A percentile compares a stretch with the other conserved stretches of the same genome.
Conservation (phyloP, 2,888 invertebrate genomes). For the Acrocyrtus sp. region DNA sequence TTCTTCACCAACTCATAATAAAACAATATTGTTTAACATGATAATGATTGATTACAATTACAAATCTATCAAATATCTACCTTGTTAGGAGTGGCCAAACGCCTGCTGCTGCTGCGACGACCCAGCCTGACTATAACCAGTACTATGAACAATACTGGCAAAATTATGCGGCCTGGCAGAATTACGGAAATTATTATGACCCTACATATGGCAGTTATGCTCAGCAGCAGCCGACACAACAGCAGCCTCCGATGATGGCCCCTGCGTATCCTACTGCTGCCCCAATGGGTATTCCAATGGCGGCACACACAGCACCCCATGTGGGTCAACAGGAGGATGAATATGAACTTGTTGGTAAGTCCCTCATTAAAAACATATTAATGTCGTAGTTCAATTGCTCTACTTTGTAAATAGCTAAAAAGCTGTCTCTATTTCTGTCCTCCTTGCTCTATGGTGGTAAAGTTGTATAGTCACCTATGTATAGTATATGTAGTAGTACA, state of each 20-base stretch:
- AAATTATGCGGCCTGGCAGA: slow-evolving; percentile 84
- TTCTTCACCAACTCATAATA: background rate
- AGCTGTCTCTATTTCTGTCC: too few relatives aligned
- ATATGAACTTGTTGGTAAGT: slow-evolving; percentile 63
- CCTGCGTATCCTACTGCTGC: slow-evolving; percentile 51
- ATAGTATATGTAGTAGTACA: too few relatives aligned
- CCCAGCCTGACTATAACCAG: slow-evolving; percentile 59
- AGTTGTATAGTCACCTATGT: too few relatives aligned
- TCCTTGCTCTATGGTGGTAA: too few relatives aligned
- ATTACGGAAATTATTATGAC: slow-evolving; percentile 63
- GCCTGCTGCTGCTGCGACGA: slow-evolving; percentile 37
- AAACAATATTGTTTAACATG: slow-evolving; percentile 4
- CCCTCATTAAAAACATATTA: background rate
- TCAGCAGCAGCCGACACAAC: slow-evolving; percentile 59
- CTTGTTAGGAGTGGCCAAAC: slow-evolving; percentile 62
- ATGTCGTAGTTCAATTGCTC: slow-evolving; percentile 1
- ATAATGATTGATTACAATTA: background rate
- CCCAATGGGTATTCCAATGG: slow-evolving; percentile 54
- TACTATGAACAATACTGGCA: slow-evolving; percentile 76
- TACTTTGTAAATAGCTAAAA: too few relatives aligned
- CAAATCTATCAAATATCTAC: too few relatives aligned
- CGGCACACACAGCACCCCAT: slow-evolving; percentile 47
- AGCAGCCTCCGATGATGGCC: slow-evolving; percentile 55
- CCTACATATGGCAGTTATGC: slow-evolving; percentile 57
- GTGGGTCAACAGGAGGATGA: slow-evolving; percentile 61